phyloP scores from a whole-genome alignment of 2,888 invertebrate genomes.

The Hyposoter didymator region DNA sequence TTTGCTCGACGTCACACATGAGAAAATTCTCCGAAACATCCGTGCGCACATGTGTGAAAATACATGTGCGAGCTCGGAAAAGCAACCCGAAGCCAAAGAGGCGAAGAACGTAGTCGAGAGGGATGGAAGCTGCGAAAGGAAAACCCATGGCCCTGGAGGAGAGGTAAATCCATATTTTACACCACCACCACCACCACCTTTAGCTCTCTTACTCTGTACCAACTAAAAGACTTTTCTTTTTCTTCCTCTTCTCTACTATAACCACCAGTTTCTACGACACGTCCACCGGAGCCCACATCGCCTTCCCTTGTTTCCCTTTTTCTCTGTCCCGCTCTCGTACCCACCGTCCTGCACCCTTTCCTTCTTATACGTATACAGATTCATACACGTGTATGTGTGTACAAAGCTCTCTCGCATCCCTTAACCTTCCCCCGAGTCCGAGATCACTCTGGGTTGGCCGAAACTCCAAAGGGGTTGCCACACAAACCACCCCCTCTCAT shows the following conservation, averaged over 20 bases:
- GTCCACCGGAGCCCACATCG: conserved; percentile 69
- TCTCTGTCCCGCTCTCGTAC: conserved; percentile 24
- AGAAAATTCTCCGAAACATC: conserved; percentile 68
- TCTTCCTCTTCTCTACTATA: conserved; percentile 35
- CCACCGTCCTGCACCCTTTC: conserved; percentile 36
- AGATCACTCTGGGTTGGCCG: conserved; percentile 59
- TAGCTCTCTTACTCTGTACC: conserved; percentile 34
- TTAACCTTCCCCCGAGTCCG: conserved; percentile 39
- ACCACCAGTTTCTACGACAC: conserved; percentile 62
- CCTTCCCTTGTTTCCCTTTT: conserved; percentile 67
- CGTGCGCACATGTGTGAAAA: conserved; percentile 66
- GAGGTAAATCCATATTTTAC: conserved; percentile 84
- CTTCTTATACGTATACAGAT: background rate
- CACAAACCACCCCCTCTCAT: conserved; percentile 27
- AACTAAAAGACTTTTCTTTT: conserved; percentile 7
- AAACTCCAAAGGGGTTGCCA: conserved; percentile 53
- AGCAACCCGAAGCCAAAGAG: conserved; percentile 45
- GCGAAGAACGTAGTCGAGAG: conserved; percentile 64
- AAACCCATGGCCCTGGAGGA: conserved; percentile 80
- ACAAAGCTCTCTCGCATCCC: conserved; percentile 54
- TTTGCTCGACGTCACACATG: conserved; percentile 77
- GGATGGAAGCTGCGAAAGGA: conserved; percentile 76
- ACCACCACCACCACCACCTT: conserved; percentile 68
- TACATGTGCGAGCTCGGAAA: conserved; percentile 62
- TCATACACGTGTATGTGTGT: background rate